phyloP scores from a whole-genome alignment of 2,888 invertebrate genomes.

The Nymphalis polychloros region DNA sequence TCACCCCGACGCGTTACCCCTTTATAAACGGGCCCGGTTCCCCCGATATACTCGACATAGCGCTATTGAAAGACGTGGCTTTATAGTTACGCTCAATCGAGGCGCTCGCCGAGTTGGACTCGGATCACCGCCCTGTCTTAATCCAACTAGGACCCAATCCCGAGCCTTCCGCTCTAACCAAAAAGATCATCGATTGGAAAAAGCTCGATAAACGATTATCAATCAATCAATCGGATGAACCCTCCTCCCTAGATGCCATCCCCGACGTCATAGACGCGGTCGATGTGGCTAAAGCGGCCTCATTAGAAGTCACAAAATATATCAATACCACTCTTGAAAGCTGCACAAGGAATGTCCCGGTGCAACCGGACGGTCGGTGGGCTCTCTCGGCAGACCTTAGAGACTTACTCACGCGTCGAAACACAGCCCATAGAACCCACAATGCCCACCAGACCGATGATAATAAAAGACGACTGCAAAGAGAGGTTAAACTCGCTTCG shows the following conservation, averaged over 20 bases:
- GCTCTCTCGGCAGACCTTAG: background rate
- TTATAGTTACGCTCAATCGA: too few relatives aligned
- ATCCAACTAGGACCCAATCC: slow-evolving; percentile 3
- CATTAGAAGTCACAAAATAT: too few relatives aligned
- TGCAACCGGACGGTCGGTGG: background rate
- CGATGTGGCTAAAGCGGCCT: too few relatives aligned
- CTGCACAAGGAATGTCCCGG: background rate
- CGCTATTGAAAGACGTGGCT: background rate
- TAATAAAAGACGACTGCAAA: background rate
- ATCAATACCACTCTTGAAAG: too few relatives aligned
- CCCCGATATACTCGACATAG: slow-evolving; percentile 8
- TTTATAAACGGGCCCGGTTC: background rate
- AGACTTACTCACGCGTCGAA: background rate
- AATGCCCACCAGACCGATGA: background rate
- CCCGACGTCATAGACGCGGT: too few relatives aligned
- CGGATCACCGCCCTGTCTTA: slow-evolving; percentile 12
- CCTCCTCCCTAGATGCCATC: too few relatives aligned
- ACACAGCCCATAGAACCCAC: background rate
- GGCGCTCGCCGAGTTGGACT: slow-evolving; percentile 11
- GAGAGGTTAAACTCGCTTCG: slow-evolving; percentile 8
- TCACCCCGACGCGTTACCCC: background rate
- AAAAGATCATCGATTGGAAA: background rate
- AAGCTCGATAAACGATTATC: background rate
- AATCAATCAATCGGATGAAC: background rate
- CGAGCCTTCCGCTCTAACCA: background rate